Percentiles rank a stretch among this genome's conserved stretches.
Conservation (phyloP, 1,140 invertebrate species). For the Sitophilus oryzae region DNA sequence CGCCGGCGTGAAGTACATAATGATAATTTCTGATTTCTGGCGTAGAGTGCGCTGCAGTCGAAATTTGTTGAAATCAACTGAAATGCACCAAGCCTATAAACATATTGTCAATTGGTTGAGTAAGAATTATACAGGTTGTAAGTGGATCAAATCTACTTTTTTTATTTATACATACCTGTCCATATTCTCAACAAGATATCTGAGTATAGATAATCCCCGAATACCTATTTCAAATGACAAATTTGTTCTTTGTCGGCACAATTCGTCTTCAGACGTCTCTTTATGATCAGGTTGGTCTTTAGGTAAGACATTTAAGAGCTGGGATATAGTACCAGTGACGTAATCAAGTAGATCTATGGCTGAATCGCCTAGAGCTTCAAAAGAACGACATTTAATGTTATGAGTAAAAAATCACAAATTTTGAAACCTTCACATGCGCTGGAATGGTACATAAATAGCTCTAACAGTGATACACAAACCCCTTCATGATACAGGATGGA, state of each 20-base stretch:
- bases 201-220: constrained; percentile 62
- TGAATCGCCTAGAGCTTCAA: constrained; percentile 63
- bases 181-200: constrained; percentile 52
- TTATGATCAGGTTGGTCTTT: constrained; percentile 42
- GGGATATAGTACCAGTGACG: constrained; percentile 44
- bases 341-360: constrained; percentile 73
- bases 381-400: too few relatives aligned
- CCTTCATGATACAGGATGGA: constrained; percentile 47
- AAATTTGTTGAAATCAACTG: too few relatives aligned
- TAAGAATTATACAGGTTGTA: too few relatives aligned
- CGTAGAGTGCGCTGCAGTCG: too few relatives aligned
- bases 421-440: constrained; percentile 63
- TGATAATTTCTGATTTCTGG: too few relatives aligned
- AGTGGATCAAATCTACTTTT: background rate
- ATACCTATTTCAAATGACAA: constrained; percentile 66
- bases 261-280: constrained; percentile 51
- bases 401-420: too few relatives aligned
- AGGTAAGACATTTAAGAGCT: constrained; percentile 35
- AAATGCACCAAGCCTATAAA: too few relatives aligned
- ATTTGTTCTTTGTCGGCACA: constrained; percentile 57
- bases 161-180: constrained; percentile 25
- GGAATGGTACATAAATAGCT: constrained; percentile 67
- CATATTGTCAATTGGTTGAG: too few relatives aligned
- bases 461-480: constrained; percentile 59
- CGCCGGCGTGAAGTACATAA: too few relatives aligned